Base-by-base conservation (phyloP, 2,888 invertebrate genomes). In the Meandrusa payeni region DNA sequence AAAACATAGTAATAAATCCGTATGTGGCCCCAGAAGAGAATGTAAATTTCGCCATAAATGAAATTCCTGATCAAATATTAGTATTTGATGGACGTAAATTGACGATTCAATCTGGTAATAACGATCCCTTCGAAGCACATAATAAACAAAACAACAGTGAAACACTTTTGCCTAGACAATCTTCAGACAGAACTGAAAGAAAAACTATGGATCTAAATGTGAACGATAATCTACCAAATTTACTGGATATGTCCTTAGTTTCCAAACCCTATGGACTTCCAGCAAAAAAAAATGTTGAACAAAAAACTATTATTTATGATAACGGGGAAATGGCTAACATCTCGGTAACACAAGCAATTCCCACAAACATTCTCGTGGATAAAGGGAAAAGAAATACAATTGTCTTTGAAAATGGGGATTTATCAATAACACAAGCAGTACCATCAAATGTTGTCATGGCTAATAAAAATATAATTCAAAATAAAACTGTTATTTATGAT, bases 11-110 rank as follows among this genome's bases (percentile, higher is more conserved):
- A 3, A 17, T 79, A 0, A 81, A 85, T 51, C 83, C 81, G 0
- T 85, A 82, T 19, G 53, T 63, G 0, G 52, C 75, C 0, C 71
- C 77, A 0, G 51, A 52, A 4, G 77, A 80, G 49, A 49, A 69
- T 0, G 55, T 57, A 0, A 77, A 78, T 41, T 82, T 81, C 44
- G 74, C 73, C 7, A 40, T 73, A 1, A 77, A 73, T 33, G 69
- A 77, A 32, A 66, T 65, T 5, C 50, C 61, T 0, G 68, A 79
- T 46, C 63, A 80, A 59, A 71, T 85, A 1, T 54, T 85, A 31
- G 76, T 83, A 0, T 85, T 81, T 51, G 83, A 83, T 51, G 85
- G 86, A 0, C 82, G 79, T 51, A 64, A 68, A 41, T 53, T 83
- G 15, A 74, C 68, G 5, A 34, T 80, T 17, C 72, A 83, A 51